Conservation (phyloP, 2,888 invertebrate species). For the Leptinotarsa peninsularis region DNA sequence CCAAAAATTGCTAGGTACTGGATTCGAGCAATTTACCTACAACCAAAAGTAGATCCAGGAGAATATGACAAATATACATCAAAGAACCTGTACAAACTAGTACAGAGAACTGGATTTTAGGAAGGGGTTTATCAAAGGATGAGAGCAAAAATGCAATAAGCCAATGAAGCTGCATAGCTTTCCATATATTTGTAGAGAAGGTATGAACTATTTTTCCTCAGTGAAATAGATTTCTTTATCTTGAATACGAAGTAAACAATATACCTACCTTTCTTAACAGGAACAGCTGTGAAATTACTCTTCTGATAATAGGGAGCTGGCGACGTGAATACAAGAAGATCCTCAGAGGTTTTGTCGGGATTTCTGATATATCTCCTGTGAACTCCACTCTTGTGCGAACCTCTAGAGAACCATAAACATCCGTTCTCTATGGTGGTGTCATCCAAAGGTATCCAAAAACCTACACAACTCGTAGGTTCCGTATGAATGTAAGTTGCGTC, state of each 20-base stretch:
- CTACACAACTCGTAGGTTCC: slow-evolving; percentile 83
- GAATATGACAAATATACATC: too few species aligned
- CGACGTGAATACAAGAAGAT: slow-evolving; percentile 76
- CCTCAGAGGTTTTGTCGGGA: slow-evolving; percentile 72
- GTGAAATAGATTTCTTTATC: too few species aligned
- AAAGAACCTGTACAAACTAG: too few species aligned
- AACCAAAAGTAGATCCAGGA: too few species aligned
- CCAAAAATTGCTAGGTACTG: too few species aligned
- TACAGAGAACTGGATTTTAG: too few species aligned
- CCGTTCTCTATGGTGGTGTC: slow-evolving; percentile 94
- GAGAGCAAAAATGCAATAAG: too few species aligned
- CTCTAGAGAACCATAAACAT: slow-evolving; percentile 91
- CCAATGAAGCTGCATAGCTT: too few species aligned
- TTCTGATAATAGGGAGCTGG: slow-evolving; percentile 78
- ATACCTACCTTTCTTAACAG: slow-evolving; percentile 83
- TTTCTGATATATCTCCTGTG: slow-evolving; percentile 80
- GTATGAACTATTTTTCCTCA: too few species aligned
- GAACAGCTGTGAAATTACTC: slow-evolving; percentile 81
- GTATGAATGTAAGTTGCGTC: slow-evolving; percentile 91
- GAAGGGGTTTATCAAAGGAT: too few species aligned
- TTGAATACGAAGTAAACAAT: background rate
- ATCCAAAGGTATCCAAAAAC: slow-evolving; percentile 97
- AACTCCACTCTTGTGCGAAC: slow-evolving; percentile 89
- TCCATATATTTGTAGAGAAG: too few species aligned
- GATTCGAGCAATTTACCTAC: too few species aligned